A percentile compares a stretch with the other conserved stretches of the same genome.
Conservation (phyloP, 92 coral and sea anemone species). For the Actinostola sp. region DNA sequence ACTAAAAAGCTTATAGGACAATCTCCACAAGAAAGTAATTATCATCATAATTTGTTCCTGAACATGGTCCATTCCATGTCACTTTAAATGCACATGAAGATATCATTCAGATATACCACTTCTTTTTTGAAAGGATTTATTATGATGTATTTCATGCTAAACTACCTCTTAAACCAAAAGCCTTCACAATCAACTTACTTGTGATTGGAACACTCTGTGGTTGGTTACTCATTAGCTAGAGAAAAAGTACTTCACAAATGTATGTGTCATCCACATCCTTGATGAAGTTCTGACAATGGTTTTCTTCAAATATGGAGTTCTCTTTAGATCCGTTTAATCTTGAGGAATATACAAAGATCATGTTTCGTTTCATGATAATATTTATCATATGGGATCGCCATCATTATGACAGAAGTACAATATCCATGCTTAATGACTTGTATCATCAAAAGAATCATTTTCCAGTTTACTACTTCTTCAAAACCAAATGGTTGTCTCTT, state of each 20-base stretch:
- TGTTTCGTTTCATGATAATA: conserved; percentile 43
- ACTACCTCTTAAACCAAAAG: conserved; percentile 56
- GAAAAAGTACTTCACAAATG: conserved; percentile 28
- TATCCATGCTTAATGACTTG: conserved; percentile 58
- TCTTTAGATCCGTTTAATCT: conserved; percentile 47
- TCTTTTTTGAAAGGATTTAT: conserved; percentile 33
- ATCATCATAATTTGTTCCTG: conserved; percentile 44
- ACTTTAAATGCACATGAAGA: conserved; percentile 54
- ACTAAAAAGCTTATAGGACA: conserved; percentile 55
- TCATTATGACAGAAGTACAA: conserved; percentile 52
- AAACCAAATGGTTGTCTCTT: conserved; percentile 27
- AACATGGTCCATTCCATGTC: conserved; percentile 72
- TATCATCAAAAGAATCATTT: conserved; percentile 45
- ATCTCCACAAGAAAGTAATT: conserved; percentile 20
- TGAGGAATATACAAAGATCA: conserved; percentile 23
- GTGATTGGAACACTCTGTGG: conserved; percentile 47
- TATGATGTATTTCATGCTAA: conserved; percentile 40
- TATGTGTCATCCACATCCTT: conserved; percentile 36
- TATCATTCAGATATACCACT: conserved; percentile 30
- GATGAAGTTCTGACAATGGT: conserved; percentile 58
- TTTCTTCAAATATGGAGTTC: conserved; percentile 42
- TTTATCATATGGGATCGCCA: conserved; percentile 59
- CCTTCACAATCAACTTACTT: conserved; percentile 34
- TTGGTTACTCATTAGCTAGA: conserved; percentile 55
- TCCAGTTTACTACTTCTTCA: conserved; percentile 36